Base-by-base conservation (phyloP, 2,113 vertebrate species). In the Archilochus colubris region DNA sequence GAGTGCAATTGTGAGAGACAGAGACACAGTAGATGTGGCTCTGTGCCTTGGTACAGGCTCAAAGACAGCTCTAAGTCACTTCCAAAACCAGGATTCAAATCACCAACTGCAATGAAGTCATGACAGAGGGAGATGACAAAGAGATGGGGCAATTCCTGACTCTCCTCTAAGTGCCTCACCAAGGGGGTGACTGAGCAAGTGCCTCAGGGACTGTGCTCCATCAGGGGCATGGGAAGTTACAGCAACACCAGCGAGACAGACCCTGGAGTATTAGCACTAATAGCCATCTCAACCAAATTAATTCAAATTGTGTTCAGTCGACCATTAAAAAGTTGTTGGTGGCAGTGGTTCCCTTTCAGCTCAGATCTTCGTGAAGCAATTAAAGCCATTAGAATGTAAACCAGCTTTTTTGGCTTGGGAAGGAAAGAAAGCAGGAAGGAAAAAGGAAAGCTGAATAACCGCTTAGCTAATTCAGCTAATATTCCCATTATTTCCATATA, bases 381-480 rank as follows among this genome's bases (percentile, higher is more conserved):
- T 97, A 97, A 96, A 97, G 74, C 94, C 95, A 98, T 98, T 98
- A 98, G 97, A 97, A 97, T 97, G 96, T 96, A 97, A 98, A 98
- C 96, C 91, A 86, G 94, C 92, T 95, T 95, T 96, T 95, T 96
- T 96, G 95, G 95, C 86, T 95, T 95, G 84, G 62, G 94, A 91
- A 73, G 94, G 87, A 79, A 89, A 91, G 75, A 84, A 84, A 88
- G 85, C 68, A 93, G 82, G 91, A 96, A 96, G 95, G 83, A 86
- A 91, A 96, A 96, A 92, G 69, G n/a, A 24, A 89, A 93, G 62
- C 59, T 95, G 94, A 96, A 94, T 95, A 93, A 79, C 68, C 94
- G 70, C 67, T 89, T 80, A 64, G 66, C 78, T 73, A 91, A 86
- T 83, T 85, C 89, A 95, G 90, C 72, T 85, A 68, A 77, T 87